Conservation (phyloP, 2,797 vertebrate species). For the Cryptoprocta ferox region DNA sequence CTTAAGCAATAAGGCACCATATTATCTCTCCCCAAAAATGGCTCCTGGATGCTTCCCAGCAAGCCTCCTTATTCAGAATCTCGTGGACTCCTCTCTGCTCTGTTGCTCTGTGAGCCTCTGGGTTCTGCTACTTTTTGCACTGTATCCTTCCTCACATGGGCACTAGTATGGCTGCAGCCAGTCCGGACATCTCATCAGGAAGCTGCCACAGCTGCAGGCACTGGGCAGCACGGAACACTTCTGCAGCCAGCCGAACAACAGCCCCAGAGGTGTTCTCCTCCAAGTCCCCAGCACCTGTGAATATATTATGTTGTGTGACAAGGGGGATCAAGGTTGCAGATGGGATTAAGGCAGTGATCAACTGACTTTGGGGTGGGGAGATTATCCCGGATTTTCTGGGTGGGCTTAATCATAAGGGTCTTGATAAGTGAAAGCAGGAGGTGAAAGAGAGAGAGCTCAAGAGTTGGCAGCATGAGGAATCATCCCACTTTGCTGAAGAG, state of each 20-base stretch:
- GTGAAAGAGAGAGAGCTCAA: not conserved
- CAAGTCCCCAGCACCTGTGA: not conserved
- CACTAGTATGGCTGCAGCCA: not conserved
- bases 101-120: not conserved
- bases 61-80: not conserved
- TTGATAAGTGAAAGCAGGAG: not conserved
- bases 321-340: too few species aligned
- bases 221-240: not conserved
- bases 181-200: not conserved
- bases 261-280: not conserved
- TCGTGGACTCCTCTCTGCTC: not conserved
- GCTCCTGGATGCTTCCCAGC: not conserved
- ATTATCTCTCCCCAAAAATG: not conserved
- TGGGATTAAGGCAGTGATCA: not conserved
- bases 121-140: not conserved
- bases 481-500: not conserved
- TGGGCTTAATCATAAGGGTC: not conserved
- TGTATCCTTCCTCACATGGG: not conserved
- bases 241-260: not conserved
- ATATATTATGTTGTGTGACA: not conserved
- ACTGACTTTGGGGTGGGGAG: not conserved
- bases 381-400: not conserved
- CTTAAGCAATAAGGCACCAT: not conserved
- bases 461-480: not conserved
- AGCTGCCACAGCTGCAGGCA: not conserved